Evolutionary conservation across 2,113 vertebrate genomes (phyloP), one percentile per base, ranked within the genome.

Genomic region (Passer domesticus): DNA sequence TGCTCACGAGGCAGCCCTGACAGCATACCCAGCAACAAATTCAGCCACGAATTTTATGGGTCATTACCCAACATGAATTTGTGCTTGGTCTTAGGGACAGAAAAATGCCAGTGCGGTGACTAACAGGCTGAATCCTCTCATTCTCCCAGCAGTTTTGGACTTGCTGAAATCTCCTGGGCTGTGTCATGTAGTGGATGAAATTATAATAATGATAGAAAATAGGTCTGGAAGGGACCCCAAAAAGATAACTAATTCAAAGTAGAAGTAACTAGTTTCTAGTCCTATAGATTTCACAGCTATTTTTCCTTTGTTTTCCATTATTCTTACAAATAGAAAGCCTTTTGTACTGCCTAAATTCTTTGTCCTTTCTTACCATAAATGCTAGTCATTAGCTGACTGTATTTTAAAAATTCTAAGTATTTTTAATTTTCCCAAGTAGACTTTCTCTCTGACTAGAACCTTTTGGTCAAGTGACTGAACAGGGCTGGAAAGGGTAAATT

Each of bases 61-160:
- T 59, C 11, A 27, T 47, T 49, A n/a, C 49, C 68, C 0, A 0
- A 44, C 72, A 70, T 8, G 56, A 64, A 35, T 31, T 15, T 47
- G 23, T 33, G 35, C 17, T 89, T 67, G 52, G 64, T 62, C 24
- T 56, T 18, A 59, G 10, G 47, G 33, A 60, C 69, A 78, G 60
- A 27, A 82, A 69, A 47, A 16, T 15, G 16, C 41, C 63, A 83
- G 15, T 15, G 33, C 16, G 63, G 35, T 56, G 56, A 55, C 41
- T 23, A 33, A 44, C 21, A 69, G 30, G 16, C 28, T 60, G 44
- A 81, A 62, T 64, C 19, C 19, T 84, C 33, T 91, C 0, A 0
- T 62, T 90, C 59, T 89, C 52, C 27, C 56, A 81, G 83, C 21
- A 91, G 49, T 84, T 84, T 78, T 46, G n/a, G 46, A 72, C 58